phyloP scores from a whole-genome alignment of 1,140 invertebrate species.

The Fopius arisanus region DNA sequence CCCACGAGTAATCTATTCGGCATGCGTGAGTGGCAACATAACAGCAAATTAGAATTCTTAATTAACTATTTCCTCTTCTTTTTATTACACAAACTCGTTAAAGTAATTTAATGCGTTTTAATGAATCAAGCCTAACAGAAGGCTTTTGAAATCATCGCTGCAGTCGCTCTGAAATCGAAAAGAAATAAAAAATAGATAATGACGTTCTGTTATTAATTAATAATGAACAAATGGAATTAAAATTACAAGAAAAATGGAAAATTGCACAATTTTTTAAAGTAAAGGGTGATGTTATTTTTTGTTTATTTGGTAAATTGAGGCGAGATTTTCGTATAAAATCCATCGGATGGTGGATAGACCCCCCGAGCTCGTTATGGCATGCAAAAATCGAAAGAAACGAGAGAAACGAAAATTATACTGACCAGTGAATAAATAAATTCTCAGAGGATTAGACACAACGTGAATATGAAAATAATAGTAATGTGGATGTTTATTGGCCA shows the following conservation, averaged over 20 bases:
- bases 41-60: too few species aligned
- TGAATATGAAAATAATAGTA: slow-evolving; percentile 28
- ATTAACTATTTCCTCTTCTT: neutral
- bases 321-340: too few species aligned
- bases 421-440: slow-evolving; percentile 19
- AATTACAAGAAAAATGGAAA: neutral
- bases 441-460: slow-evolving; percentile 22
- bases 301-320: too few species aligned
- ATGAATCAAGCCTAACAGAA: slow-evolving; percentile 67
- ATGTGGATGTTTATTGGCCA: slow-evolving; percentile 66
- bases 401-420: slow-evolving; percentile 8
- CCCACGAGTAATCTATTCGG: too few species aligned
- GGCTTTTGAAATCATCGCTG: slow-evolving; percentile 68
- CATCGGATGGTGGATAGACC: neutral
- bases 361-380: too few species aligned
- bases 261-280: too few species aligned
- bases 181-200: slow-evolving; percentile 36
- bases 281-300: too few species aligned
- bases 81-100: neutral
- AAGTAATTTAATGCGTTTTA: slow-evolving; percentile 38
- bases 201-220: neutral
- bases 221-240: neutral
- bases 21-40: too few species aligned
- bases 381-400: neutral
- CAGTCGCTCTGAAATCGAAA: slow-evolving; percentile 62